Conservation (phyloP, 2,888 invertebrate species). For the Mamestra brassicae region DNA sequence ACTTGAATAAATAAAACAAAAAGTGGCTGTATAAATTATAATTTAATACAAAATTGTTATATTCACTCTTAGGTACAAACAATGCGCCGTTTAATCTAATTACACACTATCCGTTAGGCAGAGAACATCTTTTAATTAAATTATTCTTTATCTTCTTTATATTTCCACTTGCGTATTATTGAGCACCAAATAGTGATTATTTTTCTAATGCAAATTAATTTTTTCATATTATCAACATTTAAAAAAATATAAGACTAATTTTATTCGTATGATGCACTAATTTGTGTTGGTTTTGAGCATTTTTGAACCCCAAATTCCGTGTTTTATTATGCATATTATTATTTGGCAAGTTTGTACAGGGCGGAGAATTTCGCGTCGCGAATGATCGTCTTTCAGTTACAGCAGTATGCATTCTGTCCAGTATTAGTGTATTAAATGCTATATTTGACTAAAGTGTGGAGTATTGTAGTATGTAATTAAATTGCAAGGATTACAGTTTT, state of each 20-base stretch:
- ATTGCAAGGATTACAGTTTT: conserved; percentile 11
- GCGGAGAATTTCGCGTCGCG: not conserved
- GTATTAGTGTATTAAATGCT: not conserved
- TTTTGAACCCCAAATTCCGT: not conserved
- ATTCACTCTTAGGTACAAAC: conserved; percentile 69
- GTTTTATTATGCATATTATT: conserved; percentile 23
- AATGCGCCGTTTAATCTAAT: conserved; percentile 54
- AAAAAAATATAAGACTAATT: not conserved
- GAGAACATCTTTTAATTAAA: conserved; percentile 32
- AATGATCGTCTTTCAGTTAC: not conserved
- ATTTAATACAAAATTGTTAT: conserved; percentile 75
- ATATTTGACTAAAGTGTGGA: conserved; percentile 1
- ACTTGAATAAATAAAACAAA: conserved; percentile 65
- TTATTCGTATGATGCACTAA: conserved; percentile 1
- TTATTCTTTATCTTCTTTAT: conserved; percentile 12
- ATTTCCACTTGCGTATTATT: conserved; percentile 40
- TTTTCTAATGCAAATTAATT: conserved; percentile 14
- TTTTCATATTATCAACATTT: conserved; percentile 1
- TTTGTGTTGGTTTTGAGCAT: not conserved
- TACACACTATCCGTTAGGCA: conserved; percentile 46
- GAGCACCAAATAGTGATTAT: conserved; percentile 54
- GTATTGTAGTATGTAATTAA: conserved; percentile 44
- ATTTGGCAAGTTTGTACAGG: not conserved
- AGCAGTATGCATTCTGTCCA: not conserved
- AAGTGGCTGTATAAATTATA: conserved; percentile 72